These are phyloP conservation scores for Gadopsis bispinosus DNA, from an alignment of 2,797 vertebrate species.

Conservation along the genomic window DNA sequence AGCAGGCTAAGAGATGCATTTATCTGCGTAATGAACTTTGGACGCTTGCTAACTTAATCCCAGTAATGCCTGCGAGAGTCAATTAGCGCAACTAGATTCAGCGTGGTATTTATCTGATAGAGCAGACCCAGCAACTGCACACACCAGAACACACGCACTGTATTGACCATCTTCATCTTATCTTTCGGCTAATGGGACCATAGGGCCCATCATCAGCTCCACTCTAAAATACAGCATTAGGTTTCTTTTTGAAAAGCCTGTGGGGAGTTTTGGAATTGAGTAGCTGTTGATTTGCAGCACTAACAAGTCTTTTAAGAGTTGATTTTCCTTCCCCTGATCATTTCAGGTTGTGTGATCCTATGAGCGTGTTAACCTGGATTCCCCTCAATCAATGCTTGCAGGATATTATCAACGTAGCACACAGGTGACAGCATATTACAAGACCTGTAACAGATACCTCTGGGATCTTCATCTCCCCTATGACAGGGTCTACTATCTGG, in stretches of 20 bases:
- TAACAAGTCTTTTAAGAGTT: slow-evolving; percentile 75
- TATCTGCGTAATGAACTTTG: slow-evolving; percentile 90
- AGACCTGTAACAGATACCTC: slow-evolving; percentile 74
- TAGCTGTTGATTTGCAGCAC: slow-evolving; percentile 75
- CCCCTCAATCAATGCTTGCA: slow-evolving; percentile 62
- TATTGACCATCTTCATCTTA: slow-evolving; percentile 80
- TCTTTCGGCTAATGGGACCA: slow-evolving; percentile 78
- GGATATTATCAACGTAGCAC: slow-evolving; percentile 58
- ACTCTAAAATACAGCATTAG: slow-evolving; percentile 55
- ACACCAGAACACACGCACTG: slow-evolving; percentile 58
- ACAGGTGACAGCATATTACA: slow-evolving; percentile 78
- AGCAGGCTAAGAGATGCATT: slow-evolving; percentile 87
- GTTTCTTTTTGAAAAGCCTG: slow-evolving; percentile 59
- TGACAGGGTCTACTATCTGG: slow-evolving; percentile 74
- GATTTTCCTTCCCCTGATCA: slow-evolving; percentile 62
- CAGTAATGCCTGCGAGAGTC: slow-evolving; percentile 90
- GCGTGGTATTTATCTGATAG: slow-evolving; percentile 84
- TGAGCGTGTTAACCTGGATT: slow-evolving; percentile 68
- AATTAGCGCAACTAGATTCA: slow-evolving; percentile 87
- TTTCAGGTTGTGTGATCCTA: slow-evolving; percentile 50
- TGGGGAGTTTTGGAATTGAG: slow-evolving; percentile 76
- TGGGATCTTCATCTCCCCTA: slow-evolving; percentile 75
- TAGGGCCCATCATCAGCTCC: slow-evolving; percentile 77
- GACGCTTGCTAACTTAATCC: slow-evolving; percentile 88
- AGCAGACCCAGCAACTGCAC: slow-evolving; percentile 72